phyloP scores from a whole-genome alignment of 2,888 invertebrate species.

The Ferdinandea cuprea region DNA sequence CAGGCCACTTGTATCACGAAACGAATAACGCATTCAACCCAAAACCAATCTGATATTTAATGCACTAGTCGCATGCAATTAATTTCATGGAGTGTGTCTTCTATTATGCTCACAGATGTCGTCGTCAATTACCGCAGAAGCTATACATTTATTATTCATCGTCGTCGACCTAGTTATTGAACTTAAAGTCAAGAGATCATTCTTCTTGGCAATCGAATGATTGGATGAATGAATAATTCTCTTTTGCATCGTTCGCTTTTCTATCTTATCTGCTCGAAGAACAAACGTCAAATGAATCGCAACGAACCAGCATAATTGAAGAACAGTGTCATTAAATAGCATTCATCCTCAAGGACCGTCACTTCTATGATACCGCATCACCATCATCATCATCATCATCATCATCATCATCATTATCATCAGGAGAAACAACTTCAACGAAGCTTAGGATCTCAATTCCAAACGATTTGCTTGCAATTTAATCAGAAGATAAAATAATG shows the following conservation, averaged over 20 bases:
- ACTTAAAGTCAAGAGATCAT: conserved; percentile 58
- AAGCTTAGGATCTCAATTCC: conserved; percentile 63
- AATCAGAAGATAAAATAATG: conserved; percentile 61
- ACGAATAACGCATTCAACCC: no score
- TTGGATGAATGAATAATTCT: conserved; percentile 57
- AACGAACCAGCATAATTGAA: conserved; percentile 66
- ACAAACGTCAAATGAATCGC: conserved; percentile 65
- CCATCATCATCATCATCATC: conserved; percentile 15
- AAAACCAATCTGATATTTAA: no score
- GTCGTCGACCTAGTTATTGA: conserved; percentile 53
- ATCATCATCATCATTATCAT: conserved; percentile 32
- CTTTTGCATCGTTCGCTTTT: conserved; percentile 29
- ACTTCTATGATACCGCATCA: conserved; percentile 20
- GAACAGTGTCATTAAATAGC: conserved; percentile 68
- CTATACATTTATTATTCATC: conserved; percentile 39
- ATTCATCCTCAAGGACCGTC: conserved; percentile 58
- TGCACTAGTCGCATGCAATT: background rate
- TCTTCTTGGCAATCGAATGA: conserved; percentile 31
- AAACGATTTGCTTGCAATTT: conserved; percentile 70
- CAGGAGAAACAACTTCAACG: conserved; percentile 59
- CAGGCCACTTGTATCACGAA: no score
- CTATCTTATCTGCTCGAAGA: background rate
- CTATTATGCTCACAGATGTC: conserved; percentile 12
- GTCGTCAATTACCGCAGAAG: conserved; percentile 21
- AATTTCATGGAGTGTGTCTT: conserved; percentile 18